Percentiles rank a stretch among this genome's conserved stretches.
These are phyloP conservation scores for Galeopsomyia nigrocyanea DNA, from an alignment of 2,888 invertebrate genomes.

Conservation along the genomic window DNA sequence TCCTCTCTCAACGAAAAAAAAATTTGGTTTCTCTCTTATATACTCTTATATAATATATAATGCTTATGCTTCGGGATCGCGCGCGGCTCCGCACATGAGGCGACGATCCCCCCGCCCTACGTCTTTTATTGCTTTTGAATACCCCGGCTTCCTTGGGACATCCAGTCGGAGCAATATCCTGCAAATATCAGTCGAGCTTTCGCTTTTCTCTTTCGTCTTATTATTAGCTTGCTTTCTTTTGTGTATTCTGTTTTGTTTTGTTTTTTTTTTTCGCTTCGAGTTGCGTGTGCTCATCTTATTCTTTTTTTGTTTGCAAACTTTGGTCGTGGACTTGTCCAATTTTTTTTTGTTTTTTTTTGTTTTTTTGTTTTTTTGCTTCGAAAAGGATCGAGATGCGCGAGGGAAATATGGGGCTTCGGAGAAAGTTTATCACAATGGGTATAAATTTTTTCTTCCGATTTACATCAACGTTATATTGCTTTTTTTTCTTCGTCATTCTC, in stretches of 20 bases:
- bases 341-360: background rate
- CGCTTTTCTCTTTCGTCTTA: slow-evolving; percentile 1
- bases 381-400: background rate
- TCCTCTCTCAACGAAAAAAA: too few species aligned
- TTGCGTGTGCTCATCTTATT: background rate
- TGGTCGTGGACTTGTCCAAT: background rate
- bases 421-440: slow-evolving; percentile 24
- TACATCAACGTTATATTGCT: slow-evolving; percentile 8
- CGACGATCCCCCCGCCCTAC: slow-evolving; percentile 59
- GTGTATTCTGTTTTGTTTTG: background rate
- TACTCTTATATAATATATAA: slow-evolving; percentile 30
- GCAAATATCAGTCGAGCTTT: slow-evolving; percentile 66
- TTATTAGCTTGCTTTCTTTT: slow-evolving; percentile 12
- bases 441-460: slow-evolving; percentile 16
- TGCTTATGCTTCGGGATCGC: slow-evolving; percentile 38
- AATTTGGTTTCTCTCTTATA: slow-evolving; percentile 31
- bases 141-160: slow-evolving; percentile 67
- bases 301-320: background rate
- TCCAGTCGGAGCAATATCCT: slow-evolving; percentile 68
- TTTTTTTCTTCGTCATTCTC: slow-evolving; percentile 4
- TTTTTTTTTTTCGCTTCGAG: background rate
- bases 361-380: background rate
- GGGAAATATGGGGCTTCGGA: slow-evolving; percentile 14
- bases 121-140: slow-evolving; percentile 68
- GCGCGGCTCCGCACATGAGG: slow-evolving; percentile 38